Base-by-base conservation (phyloP, 2,797 vertebrate genomes). In the Pipistrellus pygmaeus region DNA sequence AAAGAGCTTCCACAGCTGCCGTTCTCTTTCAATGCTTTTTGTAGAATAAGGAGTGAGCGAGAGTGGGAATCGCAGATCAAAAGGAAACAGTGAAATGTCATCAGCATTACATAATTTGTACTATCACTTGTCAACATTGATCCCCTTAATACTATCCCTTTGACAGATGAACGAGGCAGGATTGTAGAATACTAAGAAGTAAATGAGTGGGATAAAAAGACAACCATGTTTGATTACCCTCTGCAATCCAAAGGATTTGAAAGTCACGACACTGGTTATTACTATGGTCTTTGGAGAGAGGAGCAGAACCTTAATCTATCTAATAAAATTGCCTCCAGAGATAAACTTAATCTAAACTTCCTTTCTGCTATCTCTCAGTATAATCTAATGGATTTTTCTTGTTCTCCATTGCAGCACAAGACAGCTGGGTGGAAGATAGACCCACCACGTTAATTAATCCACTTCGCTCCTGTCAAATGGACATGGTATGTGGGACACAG, bases 81-180 rank as follows among this genome's bases (percentile, higher is more conserved):
- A 98, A 97, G 96, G 95, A 98, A 97, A 97, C 96, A 97, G 97
- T 55, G 96, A 98, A 97, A 98, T 98, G 98, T 98, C 98, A 98
- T 98, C 97, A 97, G 97, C 97, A 97, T 98, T 98, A 98, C 98
- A 98, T 98, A 98, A 98, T 98, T 98, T 98, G 98, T 98, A 97
- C 98, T 97, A 98, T 98, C 98, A 95, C 97, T 98, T 98, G 98
- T 98, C 98, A 98, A 98, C 97, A 98, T 72, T 98, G 98, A 98
- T 98, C 98, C 97, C 97, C 97, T 98, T 98, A 98, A 98, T 98
- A 96, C 98, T 85, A 96, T 95, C 95, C 95, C 80, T 98, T 97
- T 98, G 98, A 98, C 98, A 98, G 98, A 98, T 95, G 97, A 98
- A 97, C 25, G 89, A 97, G 96, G 97, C 93, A 96, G 98, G 98